Evolutionary conservation across 2,888 invertebrate species (phyloP).

Genomic region (Cepaea hortensis): DNA sequence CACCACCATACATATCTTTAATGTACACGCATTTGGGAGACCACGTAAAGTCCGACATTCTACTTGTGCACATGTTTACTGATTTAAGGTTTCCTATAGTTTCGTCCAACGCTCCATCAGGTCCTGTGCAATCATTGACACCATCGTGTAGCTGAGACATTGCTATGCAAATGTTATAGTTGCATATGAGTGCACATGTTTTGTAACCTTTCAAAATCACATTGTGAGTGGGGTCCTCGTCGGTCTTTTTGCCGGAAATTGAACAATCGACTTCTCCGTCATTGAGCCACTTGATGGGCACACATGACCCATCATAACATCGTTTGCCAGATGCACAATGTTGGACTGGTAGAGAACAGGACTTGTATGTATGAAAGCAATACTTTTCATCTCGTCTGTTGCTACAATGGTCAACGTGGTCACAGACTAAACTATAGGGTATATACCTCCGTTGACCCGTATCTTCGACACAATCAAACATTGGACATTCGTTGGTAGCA

Average conservation of each 20-base stretch:
- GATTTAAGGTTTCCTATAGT: not conserved
- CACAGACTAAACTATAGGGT: not conserved
- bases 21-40: conserved; percentile 8
- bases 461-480: not conserved
- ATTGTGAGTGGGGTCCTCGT: not conserved
- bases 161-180: not conserved
- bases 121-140: not conserved
- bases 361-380: not conserved
- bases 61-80: not conserved
- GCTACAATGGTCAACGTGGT: conserved; percentile 3
- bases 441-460: not conserved
- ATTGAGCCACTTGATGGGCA: not conserved
- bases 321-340: not conserved
- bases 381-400: not conserved
- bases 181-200: not conserved
- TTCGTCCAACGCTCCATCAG: conserved; percentile 11
- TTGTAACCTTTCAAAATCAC: not conserved
- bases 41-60: not conserved
- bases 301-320: conserved; percentile 1
- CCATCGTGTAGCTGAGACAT: not conserved
- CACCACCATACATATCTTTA: conserved; percentile 2
- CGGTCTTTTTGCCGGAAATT: not conserved
- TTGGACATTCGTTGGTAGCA: not conserved
- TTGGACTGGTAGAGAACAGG: not conserved
- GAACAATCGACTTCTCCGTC: conserved; percentile 6